phyloP scores from a whole-genome alignment of 2,888 invertebrate species.

The Rhamphomyia laevipes region DNA sequence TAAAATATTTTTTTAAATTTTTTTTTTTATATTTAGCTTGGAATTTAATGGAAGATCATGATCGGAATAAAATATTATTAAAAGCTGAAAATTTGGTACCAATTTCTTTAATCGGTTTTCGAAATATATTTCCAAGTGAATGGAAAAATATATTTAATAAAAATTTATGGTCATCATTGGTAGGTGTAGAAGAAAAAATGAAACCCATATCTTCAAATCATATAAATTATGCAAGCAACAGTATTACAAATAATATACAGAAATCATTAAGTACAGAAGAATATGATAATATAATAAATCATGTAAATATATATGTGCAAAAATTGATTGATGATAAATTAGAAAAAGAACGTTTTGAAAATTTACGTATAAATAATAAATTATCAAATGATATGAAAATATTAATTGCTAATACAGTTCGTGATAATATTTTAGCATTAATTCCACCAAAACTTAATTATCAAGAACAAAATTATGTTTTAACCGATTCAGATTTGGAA shows the following conservation, averaged over 20 bases:
- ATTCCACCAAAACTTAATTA: slow-evolving; percentile 13
- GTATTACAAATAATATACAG: slow-evolving; percentile 18
- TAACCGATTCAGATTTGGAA: slow-evolving; percentile 25
- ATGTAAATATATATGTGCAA: slow-evolving; percentile 33
- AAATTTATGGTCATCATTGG: no score
- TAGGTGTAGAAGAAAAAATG: no score
- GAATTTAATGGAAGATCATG: slow-evolving; percentile 27
- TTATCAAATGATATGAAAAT: slow-evolving; percentile 23
- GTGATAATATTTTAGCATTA: slow-evolving; percentile 25
- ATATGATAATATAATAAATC: slow-evolving; percentile 32
- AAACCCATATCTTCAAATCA: slow-evolving; percentile 8
- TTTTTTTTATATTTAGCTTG: slow-evolving; percentile 22
- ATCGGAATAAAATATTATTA: slow-evolving; percentile 32
- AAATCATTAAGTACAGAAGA: slow-evolving; percentile 29
- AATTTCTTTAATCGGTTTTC: slow-evolving; percentile 23
- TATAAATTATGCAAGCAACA: slow-evolving; percentile 7
- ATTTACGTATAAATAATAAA: slow-evolving; percentile 11
- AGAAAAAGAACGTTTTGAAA: slow-evolving; percentile 18
- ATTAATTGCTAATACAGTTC: slow-evolving; percentile 26
- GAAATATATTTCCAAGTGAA: slow-evolving; percentile 12
- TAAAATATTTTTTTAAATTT: neutral
- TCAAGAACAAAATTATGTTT: slow-evolving; percentile 17
- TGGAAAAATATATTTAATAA: no score
- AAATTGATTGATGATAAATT: slow-evolving; percentile 30
- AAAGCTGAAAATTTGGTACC: slow-evolving; percentile 24